Percentiles rank a stretch among this genome's conserved stretches.
These are phyloP conservation scores for Hirtodrosophila confusa DNA, from an alignment of 2,888 invertebrate genomes.

Conservation along the genomic window DNA sequence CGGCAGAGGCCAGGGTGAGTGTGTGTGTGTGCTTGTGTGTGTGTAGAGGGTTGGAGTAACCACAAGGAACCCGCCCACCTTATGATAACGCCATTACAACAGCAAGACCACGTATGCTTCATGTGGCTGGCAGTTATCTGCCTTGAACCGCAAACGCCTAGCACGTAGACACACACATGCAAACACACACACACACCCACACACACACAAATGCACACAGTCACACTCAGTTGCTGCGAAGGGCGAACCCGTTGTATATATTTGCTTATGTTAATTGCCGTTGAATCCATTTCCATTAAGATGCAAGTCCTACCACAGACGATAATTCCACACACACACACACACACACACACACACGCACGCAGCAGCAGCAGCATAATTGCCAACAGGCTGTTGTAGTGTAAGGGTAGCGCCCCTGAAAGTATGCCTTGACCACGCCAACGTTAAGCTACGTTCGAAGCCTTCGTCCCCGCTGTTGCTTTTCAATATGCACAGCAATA, in stretches of 20 bases:
- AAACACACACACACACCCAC: conserved; percentile 10
- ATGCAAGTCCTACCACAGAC: conserved; percentile 78
- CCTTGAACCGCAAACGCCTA: conserved; percentile 73
- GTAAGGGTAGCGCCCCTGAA: conserved; percentile 39
- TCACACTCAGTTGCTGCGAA: conserved; percentile 24
- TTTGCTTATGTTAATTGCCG: conserved; percentile 83
- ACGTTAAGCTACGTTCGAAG: conserved; percentile 58
- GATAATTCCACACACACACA: conserved; percentile 73
- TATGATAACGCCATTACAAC: conserved; percentile 77
- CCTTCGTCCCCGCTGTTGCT: conserved; percentile 64
- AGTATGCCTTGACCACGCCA: conserved; percentile 75
- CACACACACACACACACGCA: conserved; percentile 33
- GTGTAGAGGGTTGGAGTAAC: conserved; percentile 23
- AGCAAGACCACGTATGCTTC: conserved; percentile 66
- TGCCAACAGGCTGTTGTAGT: conserved; percentile 48
- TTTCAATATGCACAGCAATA: conserved; percentile 81
- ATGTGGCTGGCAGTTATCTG: conserved; percentile 57
- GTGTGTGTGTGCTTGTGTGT: conserved; percentile 16
- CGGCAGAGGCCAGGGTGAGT: conserved; percentile 10
- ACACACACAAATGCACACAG: conserved; percentile 12
- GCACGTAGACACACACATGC: conserved; percentile 58
- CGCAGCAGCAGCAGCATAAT: conserved; percentile 51
- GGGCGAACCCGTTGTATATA: conserved; percentile 73
- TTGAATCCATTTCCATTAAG: conserved; percentile 83
- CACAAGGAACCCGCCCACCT: conserved; percentile 68